Base-by-base conservation (phyloP, 2,113 vertebrate species). In the Acanthisitta chloris region DNA sequence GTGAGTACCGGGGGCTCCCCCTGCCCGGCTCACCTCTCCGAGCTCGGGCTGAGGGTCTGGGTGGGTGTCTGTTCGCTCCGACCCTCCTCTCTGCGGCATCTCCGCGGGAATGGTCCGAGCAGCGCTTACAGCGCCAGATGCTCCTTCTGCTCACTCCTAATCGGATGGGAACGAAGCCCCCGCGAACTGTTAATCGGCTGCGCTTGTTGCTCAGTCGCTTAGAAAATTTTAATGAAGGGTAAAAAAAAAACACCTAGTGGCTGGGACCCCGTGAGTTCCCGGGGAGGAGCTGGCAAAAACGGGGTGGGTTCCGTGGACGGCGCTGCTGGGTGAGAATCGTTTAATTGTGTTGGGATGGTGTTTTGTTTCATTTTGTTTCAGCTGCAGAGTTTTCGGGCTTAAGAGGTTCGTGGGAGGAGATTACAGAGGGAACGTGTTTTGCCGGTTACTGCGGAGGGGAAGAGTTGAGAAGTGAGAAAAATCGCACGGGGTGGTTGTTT, bases 1-100 rank as follows among this genome's bases (percentile, higher is more conserved):
- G 96, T 98, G 94, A 98, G 98, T 98, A 91, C 24, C 17, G 46
- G 31, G 34, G 80, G 21, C 42, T 36, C 20, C 66, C 52, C 58
- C 58, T 23, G 58, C 12, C 33, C 36, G n/a, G n/a, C n/a, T n/a
- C n/a, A n/a, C n/a, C n/a, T n/a, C n/a, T n/a, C n/a, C n/a, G n/a
- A n/a, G n/a, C n/a, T n/a, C n/a, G n/a, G n/a, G n/a, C n/a, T n/a
- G n/a, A n/a, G n/a, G n/a, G n/a, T n/a, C n/a, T n/a, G 33, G 25
- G 3, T 10, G 42, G 46, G 26, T 7, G 16, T 17, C 26, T 3
- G 0, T 2, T 70, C 46, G 0, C 45, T 51, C n/a, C n/a, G n/a
- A n/a, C n/a, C n/a, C n/a, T n/a, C n/a, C n/a, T n/a, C n/a, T n/a
- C n/a, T n/a, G n/a, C n/a, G n/a, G n/a, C n/a, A n/a, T n/a, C n/a